Evolutionary conservation across 2,113 vertebrate genomes (phyloP), one percentile per base, ranked within the genome.

Genomic region (Ciconia stormi): DNA sequence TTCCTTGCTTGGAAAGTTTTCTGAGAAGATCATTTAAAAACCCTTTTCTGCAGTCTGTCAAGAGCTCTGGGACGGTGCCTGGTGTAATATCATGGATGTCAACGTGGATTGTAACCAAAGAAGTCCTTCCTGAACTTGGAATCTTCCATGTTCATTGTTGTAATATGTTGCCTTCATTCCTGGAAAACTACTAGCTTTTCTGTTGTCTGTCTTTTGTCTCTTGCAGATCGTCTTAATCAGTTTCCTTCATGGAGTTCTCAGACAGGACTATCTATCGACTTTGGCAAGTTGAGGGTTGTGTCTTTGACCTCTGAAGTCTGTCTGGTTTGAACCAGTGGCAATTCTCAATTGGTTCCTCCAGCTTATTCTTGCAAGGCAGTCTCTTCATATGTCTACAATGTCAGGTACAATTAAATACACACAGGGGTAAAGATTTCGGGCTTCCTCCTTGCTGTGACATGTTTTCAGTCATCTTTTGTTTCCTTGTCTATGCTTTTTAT

Each of bases 391-490:
- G 18, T 14, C 52, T 30, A 1, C 73, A 53, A 7, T 84, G 49
- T 71, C 81, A 93, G 44, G 52, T 90, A 53, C 40, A 61, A 87
- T 84, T 84, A 89, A 94, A 84, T 70, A 69, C 36, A 69, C 15
- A 3, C n/a, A 47, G 59, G 9, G 19, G 55, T 85, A 67, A 91
- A 87, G 56, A 69, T 80, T 77, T 91, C 1, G 4, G 44, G 44
- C 27, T 88, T 90, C 44, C 22, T 87, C 58, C 66, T 91, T 85
- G 8, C 82, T 93, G 29, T 93, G 70, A 34, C 36, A 49, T 49
- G 30, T 65, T 80, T 93, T 85, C 65, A 94, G 70, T 89, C 66
- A 42, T 62, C 69, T 90, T 95, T 91, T 79, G 40, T 94, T 85
- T 82, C 71, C 62, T 71, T 65, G 47, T 69, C 52, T 76, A 5